Evolutionary conservation across 2,797 vertebrate species (phyloP), one percentile per base, ranked within the genome.

Genomic region (Leptatherina wallacei): DNA sequence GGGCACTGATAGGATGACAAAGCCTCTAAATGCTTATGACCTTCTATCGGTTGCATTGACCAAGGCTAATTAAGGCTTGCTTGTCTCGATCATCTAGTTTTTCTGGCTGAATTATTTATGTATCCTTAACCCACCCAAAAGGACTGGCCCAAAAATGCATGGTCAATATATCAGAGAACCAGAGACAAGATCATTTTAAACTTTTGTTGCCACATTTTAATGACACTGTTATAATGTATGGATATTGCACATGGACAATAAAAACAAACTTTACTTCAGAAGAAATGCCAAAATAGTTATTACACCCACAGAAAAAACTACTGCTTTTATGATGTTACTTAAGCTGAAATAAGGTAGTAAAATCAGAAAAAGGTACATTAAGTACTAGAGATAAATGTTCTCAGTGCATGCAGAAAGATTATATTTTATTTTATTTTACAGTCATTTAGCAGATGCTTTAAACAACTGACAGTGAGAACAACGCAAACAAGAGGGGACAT

Each of bases 1-100:
- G 64, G 74, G 0, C 67, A 74, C 8, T 62, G 35, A 51, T 24
- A 27, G 16, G 40, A 71, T 69, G 49, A 71, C 70, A 67, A 69
- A 4, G 38, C 49, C 56, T 59, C 69, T 14, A 73, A 71, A 77
- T 73, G 56, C 16, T 49, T 72, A 47, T 54, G 71, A 69, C 49
- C 36, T 30, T 27, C 36, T 71, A 75, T 61, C 60, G 52, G 42
- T 47, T 57, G 13, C n/a, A 42, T 20, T 16, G n/a, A 54, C 62
- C 65, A 63, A 44, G 61, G 56, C 14, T 70, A 71, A 35, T 29
- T 62, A n/a, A 52, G 20, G 24, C 24, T 27, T 30, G 24, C 24
- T 27, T 30, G 42, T 60, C 62, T 70, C 6, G 2, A 77, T 65
- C 55, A 65, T 44, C 30, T 32, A 61, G 60, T 35, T 75, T 73